Conservation (phyloP, 2,888 invertebrate species). For the Cheilosia scutellata region DNA sequence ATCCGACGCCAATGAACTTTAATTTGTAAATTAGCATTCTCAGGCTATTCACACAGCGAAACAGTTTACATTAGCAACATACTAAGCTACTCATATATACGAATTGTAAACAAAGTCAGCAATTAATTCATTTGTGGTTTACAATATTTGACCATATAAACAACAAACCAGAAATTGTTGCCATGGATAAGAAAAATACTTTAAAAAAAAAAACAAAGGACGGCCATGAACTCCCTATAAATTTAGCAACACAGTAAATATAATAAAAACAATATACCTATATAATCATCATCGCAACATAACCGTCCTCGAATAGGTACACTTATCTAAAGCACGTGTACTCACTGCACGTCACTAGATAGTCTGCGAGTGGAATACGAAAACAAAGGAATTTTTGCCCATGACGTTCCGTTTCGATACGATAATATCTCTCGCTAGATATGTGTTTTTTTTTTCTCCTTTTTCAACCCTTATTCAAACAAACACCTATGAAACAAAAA, state of each 20-base stretch:
- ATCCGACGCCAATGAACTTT: too few species aligned
- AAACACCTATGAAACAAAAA: conserved; percentile 29
- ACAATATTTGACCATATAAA: conserved; percentile 23
- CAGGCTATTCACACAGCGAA: too few species aligned
- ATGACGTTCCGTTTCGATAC: conserved; percentile 10
- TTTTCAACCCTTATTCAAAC: conserved; percentile 29
- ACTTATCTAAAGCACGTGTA: conserved; percentile 21
- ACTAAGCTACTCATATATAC: not conserved
- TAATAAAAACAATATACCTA: not conserved
- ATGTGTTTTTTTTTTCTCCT: conserved; percentile 23
- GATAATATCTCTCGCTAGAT: not conserved
- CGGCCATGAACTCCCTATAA: conserved; percentile 20
- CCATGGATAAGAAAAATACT: conserved; percentile 1
- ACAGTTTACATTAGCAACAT: too few species aligned
- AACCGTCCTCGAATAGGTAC: not conserved
- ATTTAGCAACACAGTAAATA: not conserved
- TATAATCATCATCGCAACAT: not conserved
- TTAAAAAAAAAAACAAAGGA: not conserved
- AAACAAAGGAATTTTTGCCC: conserved; percentile 2
- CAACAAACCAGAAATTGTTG: conserved; percentile 17
- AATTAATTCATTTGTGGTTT: conserved; percentile 20
- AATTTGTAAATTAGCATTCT: too few species aligned
- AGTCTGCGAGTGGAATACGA: conserved; percentile 6
- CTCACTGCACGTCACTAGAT: not conserved
- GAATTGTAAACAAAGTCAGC: conserved; percentile 11